phyloP scores from a whole-genome alignment of 2,113 vertebrate genomes.

The Coryphaenoides rupestris region DNA sequence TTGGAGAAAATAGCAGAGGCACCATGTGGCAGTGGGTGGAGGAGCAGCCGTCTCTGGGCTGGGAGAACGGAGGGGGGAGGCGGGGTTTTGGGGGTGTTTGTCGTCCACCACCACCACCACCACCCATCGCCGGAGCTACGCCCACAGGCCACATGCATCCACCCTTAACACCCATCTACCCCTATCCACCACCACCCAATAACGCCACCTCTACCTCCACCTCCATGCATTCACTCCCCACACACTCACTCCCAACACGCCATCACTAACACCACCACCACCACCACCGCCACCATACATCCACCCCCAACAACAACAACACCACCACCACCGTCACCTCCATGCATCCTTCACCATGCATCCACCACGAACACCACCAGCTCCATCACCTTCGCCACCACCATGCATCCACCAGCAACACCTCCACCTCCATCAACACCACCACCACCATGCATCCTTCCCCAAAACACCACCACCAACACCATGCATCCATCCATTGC shows the following conservation, averaged over 20 bases:
- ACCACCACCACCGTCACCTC: too few relatives aligned
- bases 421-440: background rate
- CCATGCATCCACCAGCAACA: background rate
- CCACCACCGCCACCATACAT: too few relatives aligned
- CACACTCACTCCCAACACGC: too few relatives aligned
- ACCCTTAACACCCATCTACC: background rate
- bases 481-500: too few relatives aligned
- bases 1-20: slow-evolving; percentile 81
- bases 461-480: too few relatives aligned
- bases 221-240: too few relatives aligned
- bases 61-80: slow-evolving; percentile 76
- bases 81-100: slow-evolving; percentile 45
- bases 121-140: slow-evolving; percentile 13
- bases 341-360: slow-evolving; percentile 38
- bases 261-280: too few relatives aligned
- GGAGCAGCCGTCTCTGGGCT: slow-evolving; percentile 79
- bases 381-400: background rate
- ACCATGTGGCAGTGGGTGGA: slow-evolving; percentile 82
- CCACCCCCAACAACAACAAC: too few relatives aligned
- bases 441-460: too few relatives aligned
- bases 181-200: background rate
- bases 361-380: background rate
- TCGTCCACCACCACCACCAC: too few relatives aligned
- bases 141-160: slow-evolving; percentile 6
- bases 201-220: slow-evolving; percentile 12